These are phyloP conservation scores for Panagrolaimus sp. DNA, from an alignment of 1,140 invertebrate genomes.

Conservation along the genomic window DNA sequence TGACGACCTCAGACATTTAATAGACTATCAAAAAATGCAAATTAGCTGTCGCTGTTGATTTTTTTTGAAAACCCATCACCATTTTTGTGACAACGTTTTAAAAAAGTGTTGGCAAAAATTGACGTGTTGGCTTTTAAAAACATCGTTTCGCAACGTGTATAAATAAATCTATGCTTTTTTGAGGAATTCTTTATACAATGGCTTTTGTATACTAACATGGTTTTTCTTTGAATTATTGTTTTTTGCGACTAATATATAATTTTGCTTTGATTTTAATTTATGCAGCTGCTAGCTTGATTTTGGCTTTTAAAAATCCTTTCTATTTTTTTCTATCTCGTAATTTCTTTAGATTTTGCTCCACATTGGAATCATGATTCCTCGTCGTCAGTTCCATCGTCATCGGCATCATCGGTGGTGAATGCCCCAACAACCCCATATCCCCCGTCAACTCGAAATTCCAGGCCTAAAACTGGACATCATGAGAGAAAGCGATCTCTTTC, in stretches of 20 bases:
- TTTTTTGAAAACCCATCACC: neutral
- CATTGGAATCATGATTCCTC: conserved; percentile 29
- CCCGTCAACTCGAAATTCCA: neutral
- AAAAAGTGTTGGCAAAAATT: no score
- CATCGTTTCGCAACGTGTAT: no score
- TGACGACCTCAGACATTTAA: no score
- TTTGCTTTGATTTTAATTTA: neutral
- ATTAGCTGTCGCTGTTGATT: conserved; percentile 6
- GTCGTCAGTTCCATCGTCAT: neutral
- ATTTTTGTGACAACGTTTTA: no score
- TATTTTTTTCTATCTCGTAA: neutral
- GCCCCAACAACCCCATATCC: neutral
- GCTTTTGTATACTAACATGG: conserved; percentile 1
- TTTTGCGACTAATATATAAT: neutral
- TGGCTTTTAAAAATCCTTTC: neutral
- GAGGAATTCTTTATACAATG: neutral
- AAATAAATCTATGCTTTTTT: neutral
- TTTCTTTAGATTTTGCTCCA: conserved; percentile 36
- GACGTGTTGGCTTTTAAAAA: no score
- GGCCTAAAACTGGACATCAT: neutral
- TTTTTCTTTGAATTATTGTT: conserved; percentile 15
- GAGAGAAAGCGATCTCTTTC: conserved; percentile 50
- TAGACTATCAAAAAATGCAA: neutral
- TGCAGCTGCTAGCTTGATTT: neutral
- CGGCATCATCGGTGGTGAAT: neutral